These are phyloP conservation scores for Falco peregrinus DNA, from an alignment of 2,797 vertebrate species.

Conservation along the genomic window DNA sequence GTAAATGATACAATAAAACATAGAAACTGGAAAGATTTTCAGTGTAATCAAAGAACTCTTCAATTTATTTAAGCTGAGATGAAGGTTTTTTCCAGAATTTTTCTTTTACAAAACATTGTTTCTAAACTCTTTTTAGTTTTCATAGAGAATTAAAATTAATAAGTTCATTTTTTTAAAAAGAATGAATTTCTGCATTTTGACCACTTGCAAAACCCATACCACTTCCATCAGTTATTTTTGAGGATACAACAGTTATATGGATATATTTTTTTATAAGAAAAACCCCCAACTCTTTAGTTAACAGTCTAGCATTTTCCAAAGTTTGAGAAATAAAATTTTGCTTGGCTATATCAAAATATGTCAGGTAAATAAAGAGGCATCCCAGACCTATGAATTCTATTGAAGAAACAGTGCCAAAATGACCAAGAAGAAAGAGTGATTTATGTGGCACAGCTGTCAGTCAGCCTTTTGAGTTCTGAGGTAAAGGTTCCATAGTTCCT, in stretches of 20 bases:
- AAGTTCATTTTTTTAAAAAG: rapidly evolving
- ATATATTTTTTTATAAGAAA: neutral
- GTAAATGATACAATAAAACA: neutral
- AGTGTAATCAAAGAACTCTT: neutral
- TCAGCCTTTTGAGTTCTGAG: neutral
- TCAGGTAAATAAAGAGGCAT: neutral
- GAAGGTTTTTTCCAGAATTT: neutral
- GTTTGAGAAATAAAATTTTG: neutral
- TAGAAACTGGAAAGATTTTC: neutral
- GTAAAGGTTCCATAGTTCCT: neutral
- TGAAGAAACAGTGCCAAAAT: neutral
- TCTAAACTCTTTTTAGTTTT: neutral
- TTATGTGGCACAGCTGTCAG: neutral
- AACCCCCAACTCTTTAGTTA: neutral
- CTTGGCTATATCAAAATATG: neutral
- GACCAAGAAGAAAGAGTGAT: neutral
- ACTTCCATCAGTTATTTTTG: neutral
- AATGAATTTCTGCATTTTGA: neutral
- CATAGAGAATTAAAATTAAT: neutral
- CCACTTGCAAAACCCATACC: neutral
- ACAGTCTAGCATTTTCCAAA: neutral
- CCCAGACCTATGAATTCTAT: neutral
- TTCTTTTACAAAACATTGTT: neutral
- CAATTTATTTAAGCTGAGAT: neutral
- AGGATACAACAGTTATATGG: neutral